Evolutionary conservation across 2,797 vertebrate genomes (phyloP).

Genomic region (Crocodylus rhombifer): DNA sequence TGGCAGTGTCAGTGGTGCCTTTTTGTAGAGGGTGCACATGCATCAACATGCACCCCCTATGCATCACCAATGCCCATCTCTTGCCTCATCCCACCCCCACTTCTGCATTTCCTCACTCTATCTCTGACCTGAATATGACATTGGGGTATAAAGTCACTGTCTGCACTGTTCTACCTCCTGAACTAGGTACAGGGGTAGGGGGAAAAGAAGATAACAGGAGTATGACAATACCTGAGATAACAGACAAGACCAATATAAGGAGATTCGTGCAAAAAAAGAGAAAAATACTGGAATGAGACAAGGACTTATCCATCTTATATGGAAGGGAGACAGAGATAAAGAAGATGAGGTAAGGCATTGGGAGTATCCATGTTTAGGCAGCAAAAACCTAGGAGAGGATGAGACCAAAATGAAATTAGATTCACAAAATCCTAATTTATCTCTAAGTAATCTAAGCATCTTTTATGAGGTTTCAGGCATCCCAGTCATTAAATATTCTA

Average conservation of each 20-base stretch:
- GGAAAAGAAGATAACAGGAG: not conserved
- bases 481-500: too few species aligned
- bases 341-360: not conserved
- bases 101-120: not conserved
- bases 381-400: not conserved
- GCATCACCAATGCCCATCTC: not conserved
- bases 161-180: not conserved
- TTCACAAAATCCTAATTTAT: too few species aligned
- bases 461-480: too few species aligned
- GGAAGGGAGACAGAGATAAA: not conserved
- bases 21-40: too few species aligned
- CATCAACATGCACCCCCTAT: too few species aligned
- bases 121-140: not conserved
- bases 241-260: not conserved
- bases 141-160: not conserved
- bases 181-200: too few species aligned
- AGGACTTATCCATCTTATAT: not conserved
- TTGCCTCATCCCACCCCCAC: not conserved
- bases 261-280: not conserved
- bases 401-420: not conserved
- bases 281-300: not conserved
- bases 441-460: too few species aligned
- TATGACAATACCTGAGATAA: not conserved
- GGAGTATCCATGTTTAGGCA: not conserved
- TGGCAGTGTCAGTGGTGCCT: too few species aligned